A percentile compares a stretch with the other conserved stretches of the same genome.
Evolutionary conservation across 1,140 invertebrate genomes (phyloP).

Genomic region (Euwallacea similis): DNA sequence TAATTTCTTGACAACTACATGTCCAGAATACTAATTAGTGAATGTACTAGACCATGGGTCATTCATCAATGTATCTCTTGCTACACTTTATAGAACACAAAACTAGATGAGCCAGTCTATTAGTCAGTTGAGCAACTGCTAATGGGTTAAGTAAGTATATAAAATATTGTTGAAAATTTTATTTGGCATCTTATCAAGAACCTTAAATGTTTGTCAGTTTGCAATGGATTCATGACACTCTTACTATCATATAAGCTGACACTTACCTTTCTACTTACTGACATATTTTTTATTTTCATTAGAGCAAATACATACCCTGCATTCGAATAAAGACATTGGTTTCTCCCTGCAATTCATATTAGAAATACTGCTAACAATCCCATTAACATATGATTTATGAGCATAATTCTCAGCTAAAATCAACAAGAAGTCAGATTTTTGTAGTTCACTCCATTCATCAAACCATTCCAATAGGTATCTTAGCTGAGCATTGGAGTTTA

Average conservation of each 20-base stretch:
- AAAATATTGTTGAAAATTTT: not conserved
- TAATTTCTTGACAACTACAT: too few species aligned
- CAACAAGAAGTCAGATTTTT: conserved; percentile 79
- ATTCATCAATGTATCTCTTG: too few species aligned
- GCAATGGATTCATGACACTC: not conserved
- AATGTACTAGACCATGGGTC: too few species aligned
- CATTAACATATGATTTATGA: conserved; percentile 67
- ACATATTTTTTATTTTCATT: not conserved
- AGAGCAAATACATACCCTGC: conserved; percentile 64
- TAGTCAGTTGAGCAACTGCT: not conserved
- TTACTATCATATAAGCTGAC: not conserved
- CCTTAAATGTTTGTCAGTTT: not conserved
- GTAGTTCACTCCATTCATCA: conserved; percentile 84
- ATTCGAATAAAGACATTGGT: conserved; percentile 85
- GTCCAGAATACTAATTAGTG: too few species aligned
- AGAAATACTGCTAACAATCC: conserved; percentile 70
- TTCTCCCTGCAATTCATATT: conserved; percentile 68
- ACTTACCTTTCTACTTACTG: not conserved
- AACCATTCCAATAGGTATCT: conserved; percentile 85
- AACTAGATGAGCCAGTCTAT: not conserved
- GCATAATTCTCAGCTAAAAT: conserved; percentile 71
- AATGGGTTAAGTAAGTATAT: too few species aligned
- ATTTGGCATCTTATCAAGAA: not conserved
- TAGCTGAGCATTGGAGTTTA: conserved; percentile 67
- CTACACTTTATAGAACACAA: not conserved